Evolutionary conservation across 2,888 invertebrate genomes (phyloP).

Genomic region (Punctoribates punctum): DNA sequence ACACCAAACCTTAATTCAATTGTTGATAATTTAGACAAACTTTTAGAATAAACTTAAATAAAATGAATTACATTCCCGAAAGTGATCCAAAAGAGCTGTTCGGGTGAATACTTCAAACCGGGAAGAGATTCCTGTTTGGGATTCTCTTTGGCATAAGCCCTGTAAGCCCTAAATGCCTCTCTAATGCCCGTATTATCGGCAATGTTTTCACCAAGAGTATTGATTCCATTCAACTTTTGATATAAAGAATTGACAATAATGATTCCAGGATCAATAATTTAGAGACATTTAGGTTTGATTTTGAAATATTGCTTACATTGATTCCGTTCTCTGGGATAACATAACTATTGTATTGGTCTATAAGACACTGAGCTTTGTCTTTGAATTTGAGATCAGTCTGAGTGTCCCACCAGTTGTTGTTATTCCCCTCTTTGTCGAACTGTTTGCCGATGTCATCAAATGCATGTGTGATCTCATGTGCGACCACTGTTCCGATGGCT

Average conservation of each 20-base stretch:
- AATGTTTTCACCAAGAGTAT: slow-evolving; percentile 89
- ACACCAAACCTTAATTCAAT: slow-evolving; percentile 49
- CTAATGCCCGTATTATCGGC: slow-evolving; percentile 92
- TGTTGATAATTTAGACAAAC: neutral
- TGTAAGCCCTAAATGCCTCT: slow-evolving; percentile 67
- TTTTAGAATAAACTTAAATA: neutral
- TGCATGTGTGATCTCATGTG: slow-evolving; percentile 81
- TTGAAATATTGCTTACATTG: slow-evolving; percentile 59
- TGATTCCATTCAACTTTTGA: slow-evolving; percentile 72
- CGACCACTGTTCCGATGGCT: slow-evolving; percentile 81
- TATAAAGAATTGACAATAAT: neutral
- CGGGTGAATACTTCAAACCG: slow-evolving; percentile 56
- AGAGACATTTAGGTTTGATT: too few species aligned
- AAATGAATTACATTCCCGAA: slow-evolving; percentile 63
- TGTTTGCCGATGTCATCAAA: slow-evolving; percentile 54
- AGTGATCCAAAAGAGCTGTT: slow-evolving; percentile 73
- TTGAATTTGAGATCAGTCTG: slow-evolving; percentile 58
- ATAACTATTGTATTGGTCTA: slow-evolving; percentile 47
- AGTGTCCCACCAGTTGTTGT: slow-evolving; percentile 48
- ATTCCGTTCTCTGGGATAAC: slow-evolving; percentile 63
- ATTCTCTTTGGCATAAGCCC: slow-evolving; percentile 46
- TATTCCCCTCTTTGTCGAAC: slow-evolving; percentile 47
- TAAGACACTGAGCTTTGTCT: slow-evolving; percentile 45
- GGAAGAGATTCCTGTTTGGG: slow-evolving; percentile 43
- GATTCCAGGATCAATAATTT: too few species aligned